Evolutionary conservation across 2,797 vertebrate genomes (phyloP).

Genomic region (Gallirallus australis): DNA sequence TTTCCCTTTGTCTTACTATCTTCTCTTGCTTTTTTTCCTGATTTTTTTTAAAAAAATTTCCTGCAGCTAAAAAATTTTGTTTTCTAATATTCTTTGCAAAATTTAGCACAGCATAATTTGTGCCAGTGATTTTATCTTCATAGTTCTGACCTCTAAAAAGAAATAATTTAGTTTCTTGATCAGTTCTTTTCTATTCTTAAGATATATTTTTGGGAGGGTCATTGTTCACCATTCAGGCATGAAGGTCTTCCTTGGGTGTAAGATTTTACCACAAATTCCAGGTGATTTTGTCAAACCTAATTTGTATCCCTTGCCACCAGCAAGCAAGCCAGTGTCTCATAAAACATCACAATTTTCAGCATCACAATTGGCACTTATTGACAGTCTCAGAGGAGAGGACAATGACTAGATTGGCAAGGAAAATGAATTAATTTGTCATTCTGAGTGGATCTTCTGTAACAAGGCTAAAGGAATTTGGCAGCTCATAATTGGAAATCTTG

Average conservation of each 20-base stretch:
- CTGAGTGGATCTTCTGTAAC: conserved; percentile 30
- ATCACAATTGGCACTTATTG: conserved; percentile 47
- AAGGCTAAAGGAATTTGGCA: conserved; percentile 52
- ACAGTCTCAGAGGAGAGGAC: conserved; percentile 36
- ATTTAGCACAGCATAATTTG: not conserved
- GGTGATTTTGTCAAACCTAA: not conserved
- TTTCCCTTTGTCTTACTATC: not conserved
- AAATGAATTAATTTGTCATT: conserved; percentile 63
- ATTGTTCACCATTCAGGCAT: not conserved
- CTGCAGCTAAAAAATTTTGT: not conserved
- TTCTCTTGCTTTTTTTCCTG: not conserved
- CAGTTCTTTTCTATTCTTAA: not conserved
- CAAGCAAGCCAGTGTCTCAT: conserved; percentile 17
- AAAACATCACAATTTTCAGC: conserved; percentile 38
- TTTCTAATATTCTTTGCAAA: not conserved
- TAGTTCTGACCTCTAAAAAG: not conserved
- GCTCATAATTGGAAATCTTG: conserved; percentile 40
- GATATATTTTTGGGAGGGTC: not conserved
- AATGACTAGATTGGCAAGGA: conserved; percentile 59
- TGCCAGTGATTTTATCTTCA: not conserved
- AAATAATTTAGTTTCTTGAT: not conserved
- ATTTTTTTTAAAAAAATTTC: not conserved
- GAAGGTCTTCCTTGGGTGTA: not conserved
- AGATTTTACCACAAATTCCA: not conserved
- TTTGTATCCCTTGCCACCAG: not conserved